Base-by-base conservation (phyloP, 2,888 invertebrate genomes). In the Byasa hedistus region DNA sequence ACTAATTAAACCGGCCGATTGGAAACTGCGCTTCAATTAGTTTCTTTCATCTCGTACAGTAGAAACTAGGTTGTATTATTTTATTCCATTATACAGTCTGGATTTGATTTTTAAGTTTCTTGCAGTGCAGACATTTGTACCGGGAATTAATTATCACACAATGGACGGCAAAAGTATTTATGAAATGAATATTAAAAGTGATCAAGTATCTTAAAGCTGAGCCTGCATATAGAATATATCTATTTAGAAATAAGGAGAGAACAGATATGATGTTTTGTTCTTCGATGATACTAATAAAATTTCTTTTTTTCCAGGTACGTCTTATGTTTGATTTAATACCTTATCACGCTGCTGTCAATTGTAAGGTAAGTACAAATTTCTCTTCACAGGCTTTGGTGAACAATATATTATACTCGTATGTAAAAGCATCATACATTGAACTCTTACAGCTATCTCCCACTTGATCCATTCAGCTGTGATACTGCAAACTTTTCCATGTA, bases 231-330 rank as follows among this genome's bases (percentile, higher is more conserved):
- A 3, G 12, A 39, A 15, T 39, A 3, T 39, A 15, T n/a, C n/a
- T 15, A 39, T 39, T 12, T 15, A 39, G 12, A 27, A 27, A 4
- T 4, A 27, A 4, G 5, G 27, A 27, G 15, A 39, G 15, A 39
- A 15, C 3, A 39, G 3, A 39, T 39, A 23, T 3, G 22, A 5
- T 32, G 32, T 32, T 57, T 57, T 32, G 3, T 17, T 32, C 19
- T 15, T n/a, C 3, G 15, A 39, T 15, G 12, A 39, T 55, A 23
- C 15, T 55, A 4, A 39, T 23, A 21, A 54, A 39, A 22, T 56
- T n/a, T 23, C 48, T 66, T 15, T 60, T 27, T 32, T 62, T 66
- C 15, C 67, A 67, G 67, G 67, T 67, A 67, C 57, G 67, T 67
- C 64, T 57, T 27, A 23, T 12, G 19, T 51, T 36, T 48, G 12